A percentile compares a stretch with the other conserved stretches of the same genome.
Conservation (phyloP, 2,888 invertebrate species). For the Elysia crispata region DNA sequence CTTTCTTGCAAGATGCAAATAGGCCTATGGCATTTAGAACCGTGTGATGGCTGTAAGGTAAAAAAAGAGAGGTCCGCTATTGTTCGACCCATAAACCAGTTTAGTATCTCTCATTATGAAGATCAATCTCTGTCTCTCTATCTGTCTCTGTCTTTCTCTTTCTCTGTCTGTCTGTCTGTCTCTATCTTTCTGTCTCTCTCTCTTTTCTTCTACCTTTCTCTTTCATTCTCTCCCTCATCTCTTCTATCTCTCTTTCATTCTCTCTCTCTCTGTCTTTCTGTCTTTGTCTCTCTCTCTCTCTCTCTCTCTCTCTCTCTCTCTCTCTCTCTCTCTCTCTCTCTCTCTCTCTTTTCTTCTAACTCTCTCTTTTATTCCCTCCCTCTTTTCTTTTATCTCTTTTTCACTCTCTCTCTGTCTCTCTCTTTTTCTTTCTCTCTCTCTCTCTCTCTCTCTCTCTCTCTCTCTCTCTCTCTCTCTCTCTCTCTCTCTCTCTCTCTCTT, state of each 20-base stretch:
- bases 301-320: background rate
- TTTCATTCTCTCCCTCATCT: no score
- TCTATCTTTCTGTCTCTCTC: conserved; percentile 14
- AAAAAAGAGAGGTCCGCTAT: no score
- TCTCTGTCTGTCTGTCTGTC: conserved; percentile 3
- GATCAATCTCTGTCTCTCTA: background rate
- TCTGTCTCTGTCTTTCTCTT: background rate
- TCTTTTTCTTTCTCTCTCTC: background rate
- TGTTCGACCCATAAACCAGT: no score
- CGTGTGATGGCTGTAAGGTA: no score
- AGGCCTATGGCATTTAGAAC: no score
- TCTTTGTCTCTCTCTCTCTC: conserved; percentile 2
- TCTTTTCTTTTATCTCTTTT: no score
- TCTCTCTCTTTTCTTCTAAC: background rate
- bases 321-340: background rate
- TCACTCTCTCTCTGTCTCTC: conserved; percentile 14
- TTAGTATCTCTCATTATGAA: background rate
- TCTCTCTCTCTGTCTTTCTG: background rate
- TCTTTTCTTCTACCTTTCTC: no score
- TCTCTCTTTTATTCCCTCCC: no score
- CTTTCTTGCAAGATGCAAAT: no score
- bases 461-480: background rate
- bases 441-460: background rate
- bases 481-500: background rate
- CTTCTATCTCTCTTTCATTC: background rate